Evolutionary conservation across 2,113 vertebrate species (phyloP).

Genomic region (Podarcis raffonei): DNA sequence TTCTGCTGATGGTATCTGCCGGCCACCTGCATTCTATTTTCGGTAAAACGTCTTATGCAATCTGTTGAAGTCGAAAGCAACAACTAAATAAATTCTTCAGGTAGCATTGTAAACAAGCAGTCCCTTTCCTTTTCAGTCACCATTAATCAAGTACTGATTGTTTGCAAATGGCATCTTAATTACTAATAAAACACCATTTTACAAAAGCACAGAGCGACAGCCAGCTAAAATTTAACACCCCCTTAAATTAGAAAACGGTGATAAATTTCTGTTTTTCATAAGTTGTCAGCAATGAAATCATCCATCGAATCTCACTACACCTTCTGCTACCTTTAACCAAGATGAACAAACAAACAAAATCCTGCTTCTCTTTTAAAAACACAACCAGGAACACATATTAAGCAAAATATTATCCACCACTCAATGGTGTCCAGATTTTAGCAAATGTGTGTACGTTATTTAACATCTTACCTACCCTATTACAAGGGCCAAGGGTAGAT

Average conservation of each 20-base stretch:
- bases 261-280: not conserved
- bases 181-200: not conserved
- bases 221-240: not conserved
- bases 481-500: not conserved
- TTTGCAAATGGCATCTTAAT: not conserved
- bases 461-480: not conserved
- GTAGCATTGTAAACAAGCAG: not conserved
- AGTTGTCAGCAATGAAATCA: not conserved
- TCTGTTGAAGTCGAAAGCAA: constrained; percentile 16
- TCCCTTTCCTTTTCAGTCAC: not conserved
- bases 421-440: not conserved
- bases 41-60: constrained; percentile 5
- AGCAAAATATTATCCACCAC: not conserved
- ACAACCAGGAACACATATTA: not conserved
- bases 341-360: not conserved
- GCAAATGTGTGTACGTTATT: not conserved
- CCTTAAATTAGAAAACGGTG: not conserved
- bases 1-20: constrained; percentile 12
- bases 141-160: not conserved
- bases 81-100: constrained; percentile 17
- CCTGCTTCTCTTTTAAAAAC: not conserved
- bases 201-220: not conserved
- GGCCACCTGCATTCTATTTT: constrained; percentile 30
- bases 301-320: not conserved
- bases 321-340: not conserved